phyloP scores from a whole-genome alignment of 2,888 invertebrate species.

The Sthenelais limicola region DNA sequence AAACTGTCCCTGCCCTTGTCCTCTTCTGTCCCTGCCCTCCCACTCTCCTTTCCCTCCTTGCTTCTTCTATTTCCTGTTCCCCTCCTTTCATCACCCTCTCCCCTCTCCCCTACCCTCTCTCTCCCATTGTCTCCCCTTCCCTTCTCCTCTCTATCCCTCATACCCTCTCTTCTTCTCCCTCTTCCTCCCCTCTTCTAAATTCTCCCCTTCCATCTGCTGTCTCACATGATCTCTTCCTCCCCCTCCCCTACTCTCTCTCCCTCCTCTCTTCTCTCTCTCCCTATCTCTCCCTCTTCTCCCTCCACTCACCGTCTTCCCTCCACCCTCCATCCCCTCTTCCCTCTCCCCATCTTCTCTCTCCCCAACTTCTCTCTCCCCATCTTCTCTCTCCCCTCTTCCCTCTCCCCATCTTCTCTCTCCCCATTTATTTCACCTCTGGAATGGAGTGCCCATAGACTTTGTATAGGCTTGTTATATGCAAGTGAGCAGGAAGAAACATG shows the following conservation, averaged over 20 bases:
- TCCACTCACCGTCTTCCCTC: too few relatives aligned
- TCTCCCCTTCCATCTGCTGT: background rate
- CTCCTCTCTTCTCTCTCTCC: constrained; percentile 1
- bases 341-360: constrained; percentile 4
- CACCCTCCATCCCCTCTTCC: background rate
- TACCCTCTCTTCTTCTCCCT: too few relatives aligned
- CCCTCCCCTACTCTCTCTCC: background rate
- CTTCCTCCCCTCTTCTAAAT: background rate
- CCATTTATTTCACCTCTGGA: too few relatives aligned
- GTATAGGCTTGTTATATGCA: too few relatives aligned
- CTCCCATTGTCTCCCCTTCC: background rate
- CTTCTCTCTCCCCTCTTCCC: constrained; percentile 10
- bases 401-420: too few relatives aligned
- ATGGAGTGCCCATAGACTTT: too few relatives aligned
- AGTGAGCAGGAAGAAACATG: too few relatives aligned
- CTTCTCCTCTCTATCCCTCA: constrained; percentile 1
- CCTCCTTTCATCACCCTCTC: background rate
- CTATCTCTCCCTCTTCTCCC: background rate
- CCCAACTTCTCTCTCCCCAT: too few relatives aligned
- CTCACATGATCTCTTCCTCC: background rate
- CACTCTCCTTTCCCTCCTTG: too few relatives aligned
- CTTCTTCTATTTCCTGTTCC: too few relatives aligned
- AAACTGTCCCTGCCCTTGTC: background rate
- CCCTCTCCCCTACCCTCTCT: too few relatives aligned
- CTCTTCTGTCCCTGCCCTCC: too few relatives aligned